A percentile compares a stretch with the other conserved stretches of the same genome.
These are phyloP conservation scores for Ormia ochracea DNA, from an alignment of 2,888 invertebrate genomes.

Conservation along the genomic window DNA sequence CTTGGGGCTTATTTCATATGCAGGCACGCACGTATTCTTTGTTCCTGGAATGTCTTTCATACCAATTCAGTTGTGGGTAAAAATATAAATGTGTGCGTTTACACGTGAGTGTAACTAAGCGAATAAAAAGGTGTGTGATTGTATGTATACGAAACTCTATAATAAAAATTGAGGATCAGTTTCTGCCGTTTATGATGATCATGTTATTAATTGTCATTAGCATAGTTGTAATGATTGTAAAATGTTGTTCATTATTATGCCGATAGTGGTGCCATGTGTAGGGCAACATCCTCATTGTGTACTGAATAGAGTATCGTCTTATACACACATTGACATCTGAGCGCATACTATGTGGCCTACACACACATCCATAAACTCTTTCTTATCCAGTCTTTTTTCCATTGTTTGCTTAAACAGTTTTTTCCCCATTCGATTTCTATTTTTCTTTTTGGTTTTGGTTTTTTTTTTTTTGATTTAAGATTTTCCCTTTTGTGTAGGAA, in stretches of 20 bases:
- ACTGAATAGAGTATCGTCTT: too few relatives aligned
- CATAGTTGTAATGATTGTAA: not conserved
- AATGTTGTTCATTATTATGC: constrained; percentile 5
- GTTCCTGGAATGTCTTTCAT: constrained; percentile 12
- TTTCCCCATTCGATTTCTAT: constrained; percentile 7
- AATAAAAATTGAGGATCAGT: constrained; percentile 47
- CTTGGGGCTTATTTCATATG: constrained; percentile 23
- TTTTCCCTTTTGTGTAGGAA: constrained; percentile 34
- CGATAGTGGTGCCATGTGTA: constrained; percentile 47
- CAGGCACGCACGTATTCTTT: constrained; percentile 15
- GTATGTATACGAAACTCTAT: constrained; percentile 1
- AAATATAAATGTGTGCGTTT: not conserved
- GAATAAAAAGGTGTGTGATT: too few relatives aligned
- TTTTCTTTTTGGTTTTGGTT: not conserved
- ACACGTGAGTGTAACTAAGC: not conserved
- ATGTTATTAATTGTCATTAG: constrained; percentile 12
- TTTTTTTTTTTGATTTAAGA: not conserved
- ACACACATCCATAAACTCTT: not conserved
- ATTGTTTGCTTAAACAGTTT: constrained; percentile 29
- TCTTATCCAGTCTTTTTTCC: constrained; percentile 48
- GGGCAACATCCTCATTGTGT: constrained; percentile 54
- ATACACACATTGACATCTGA: not conserved
- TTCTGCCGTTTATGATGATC: constrained; percentile 16
- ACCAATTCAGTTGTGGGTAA: not conserved
- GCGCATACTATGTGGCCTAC: constrained; percentile 8